Evolutionary conservation across 2,113 vertebrate species (phyloP).

Genomic region (Coptodon bakossiorum): DNA sequence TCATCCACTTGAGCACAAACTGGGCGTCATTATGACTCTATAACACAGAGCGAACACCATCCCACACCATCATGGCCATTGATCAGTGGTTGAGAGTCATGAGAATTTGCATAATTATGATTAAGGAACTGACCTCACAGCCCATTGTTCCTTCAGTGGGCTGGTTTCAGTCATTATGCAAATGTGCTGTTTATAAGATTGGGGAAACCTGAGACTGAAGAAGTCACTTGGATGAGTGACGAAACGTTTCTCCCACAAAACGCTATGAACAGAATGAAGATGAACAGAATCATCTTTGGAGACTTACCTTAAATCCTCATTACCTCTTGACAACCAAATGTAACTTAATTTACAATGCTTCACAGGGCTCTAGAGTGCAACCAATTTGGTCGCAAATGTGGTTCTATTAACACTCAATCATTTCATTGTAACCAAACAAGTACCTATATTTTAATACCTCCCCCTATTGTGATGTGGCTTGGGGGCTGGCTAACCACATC

Average conservation of each 20-base stretch:
- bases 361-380: background rate
- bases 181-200: rapidly evolving
- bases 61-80: rapidly evolving
- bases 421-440: too few relatives aligned
- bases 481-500: too few relatives aligned
- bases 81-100: too few relatives aligned
- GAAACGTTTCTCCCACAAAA: rapidly evolving
- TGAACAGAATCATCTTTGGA: background rate
- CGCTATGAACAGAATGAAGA: background rate
- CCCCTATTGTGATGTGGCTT: too few relatives aligned
- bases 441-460: too few relatives aligned
- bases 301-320: rapidly evolving
- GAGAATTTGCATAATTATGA: rapidly evolving
- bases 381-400: too few relatives aligned
- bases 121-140: rapidly evolving
- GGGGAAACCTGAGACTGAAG: background rate
- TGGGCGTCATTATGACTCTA: too few relatives aligned
- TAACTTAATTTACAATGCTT: rapidly evolving
- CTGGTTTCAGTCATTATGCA: background rate
- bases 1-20: too few relatives aligned
- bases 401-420: background rate
- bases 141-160: rapidly evolving
- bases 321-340: background rate
- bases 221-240: rapidly evolving
- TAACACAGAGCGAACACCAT: too few relatives aligned